Conservation (phyloP, 2,797 vertebrate species). For the Threskiornis aethiopicus region DNA sequence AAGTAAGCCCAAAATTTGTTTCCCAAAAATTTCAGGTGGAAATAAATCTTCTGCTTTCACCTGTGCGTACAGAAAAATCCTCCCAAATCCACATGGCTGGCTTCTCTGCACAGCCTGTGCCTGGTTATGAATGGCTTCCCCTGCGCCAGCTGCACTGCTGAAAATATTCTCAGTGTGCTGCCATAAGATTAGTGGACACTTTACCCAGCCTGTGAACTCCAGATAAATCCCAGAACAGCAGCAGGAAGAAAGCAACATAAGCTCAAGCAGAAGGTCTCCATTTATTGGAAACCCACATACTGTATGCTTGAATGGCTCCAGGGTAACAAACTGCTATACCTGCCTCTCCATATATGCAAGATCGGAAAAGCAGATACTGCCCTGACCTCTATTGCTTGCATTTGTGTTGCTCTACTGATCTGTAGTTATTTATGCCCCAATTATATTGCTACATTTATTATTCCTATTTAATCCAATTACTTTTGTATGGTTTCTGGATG, state of each 20-base stretch:
- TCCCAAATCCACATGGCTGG: not conserved
- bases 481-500: accelerated
- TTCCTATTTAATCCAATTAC: not conserved
- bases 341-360: not conserved
- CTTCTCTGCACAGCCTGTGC: not conserved
- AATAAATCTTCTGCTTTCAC: not conserved
- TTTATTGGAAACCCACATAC: not conserved
- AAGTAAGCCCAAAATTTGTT: not conserved
- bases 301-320: not conserved
- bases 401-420: not conserved
- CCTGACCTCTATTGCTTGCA: not conserved
- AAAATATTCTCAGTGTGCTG: slow-evolving; percentile 13
- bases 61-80: not conserved
- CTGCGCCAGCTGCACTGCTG: not conserved
- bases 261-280: slow-evolving; percentile 45
- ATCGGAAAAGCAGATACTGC: slow-evolving; percentile 27
- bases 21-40: not conserved
- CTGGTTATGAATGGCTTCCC: not conserved
- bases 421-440: not conserved
- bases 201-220: slow-evolving; percentile 54
- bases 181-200: slow-evolving; percentile 20
- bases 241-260: slow-evolving; percentile 38
- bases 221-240: slow-evolving; percentile 57
- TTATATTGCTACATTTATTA: not conserved
- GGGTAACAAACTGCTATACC: slow-evolving; percentile 14